phyloP scores from a whole-genome alignment of 2,888 invertebrate genomes.

The Phyto melanocephala region DNA sequence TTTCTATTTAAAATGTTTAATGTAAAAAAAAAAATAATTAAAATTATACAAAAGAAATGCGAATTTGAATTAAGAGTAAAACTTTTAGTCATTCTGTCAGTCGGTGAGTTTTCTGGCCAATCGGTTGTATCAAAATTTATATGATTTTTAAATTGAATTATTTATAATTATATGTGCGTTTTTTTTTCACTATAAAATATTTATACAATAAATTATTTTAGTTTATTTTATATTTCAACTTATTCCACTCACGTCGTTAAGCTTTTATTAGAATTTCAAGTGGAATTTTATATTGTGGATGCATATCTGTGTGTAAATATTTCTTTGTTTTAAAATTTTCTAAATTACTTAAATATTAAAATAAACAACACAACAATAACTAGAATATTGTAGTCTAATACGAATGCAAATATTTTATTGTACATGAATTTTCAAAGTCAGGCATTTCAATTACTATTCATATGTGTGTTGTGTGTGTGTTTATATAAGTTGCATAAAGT shows the following conservation, averaged over 20 bases:
- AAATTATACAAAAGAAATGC: neutral
- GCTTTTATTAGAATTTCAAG: constrained; percentile 43
- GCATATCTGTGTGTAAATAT: neutral
- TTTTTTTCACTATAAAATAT: neutral
- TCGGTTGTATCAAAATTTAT: neutral
- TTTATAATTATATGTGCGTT: neutral
- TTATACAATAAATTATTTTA: neutral
- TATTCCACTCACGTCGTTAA: constrained; percentile 39
- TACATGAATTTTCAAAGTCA: no score
- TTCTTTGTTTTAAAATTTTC: constrained; percentile 10
- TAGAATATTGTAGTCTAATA: neutral
- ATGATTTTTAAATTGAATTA: neutral
- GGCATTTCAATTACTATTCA: no score
- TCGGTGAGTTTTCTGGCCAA: neutral
- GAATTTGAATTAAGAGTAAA: neutral
- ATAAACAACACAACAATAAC: neutral
- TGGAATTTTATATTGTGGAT: constrained; percentile 2
- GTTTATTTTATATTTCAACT: neutral
- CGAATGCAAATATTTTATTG: neutral
- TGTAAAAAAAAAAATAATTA: neutral
- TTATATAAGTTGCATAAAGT: no score
- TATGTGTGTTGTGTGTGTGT: no score
- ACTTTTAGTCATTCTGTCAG: neutral
- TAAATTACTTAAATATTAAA: neutral
- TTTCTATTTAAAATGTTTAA: neutral